These are phyloP conservation scores for Trypoxylon attenuatum DNA, from an alignment of 2,888 invertebrate genomes.

Conservation along the genomic window DNA sequence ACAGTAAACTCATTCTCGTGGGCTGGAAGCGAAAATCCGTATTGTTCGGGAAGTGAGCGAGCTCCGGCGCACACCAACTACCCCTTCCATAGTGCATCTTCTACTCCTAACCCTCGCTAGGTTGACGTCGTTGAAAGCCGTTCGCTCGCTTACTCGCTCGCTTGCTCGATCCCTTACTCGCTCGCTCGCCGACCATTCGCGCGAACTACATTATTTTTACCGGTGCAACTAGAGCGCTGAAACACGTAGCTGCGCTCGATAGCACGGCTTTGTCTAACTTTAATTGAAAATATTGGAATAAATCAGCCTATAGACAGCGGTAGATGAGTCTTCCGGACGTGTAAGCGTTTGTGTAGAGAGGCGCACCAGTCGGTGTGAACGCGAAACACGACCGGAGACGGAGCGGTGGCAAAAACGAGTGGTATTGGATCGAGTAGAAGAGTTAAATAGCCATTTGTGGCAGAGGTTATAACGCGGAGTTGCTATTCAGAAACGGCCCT, in stretches of 20 bases:
- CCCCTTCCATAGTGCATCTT: constrained; percentile 3
- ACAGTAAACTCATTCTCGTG: constrained; percentile 24
- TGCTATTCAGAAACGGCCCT: constrained; percentile 47
- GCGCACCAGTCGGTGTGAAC: constrained; percentile 24
- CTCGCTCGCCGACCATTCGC: constrained; percentile 56
- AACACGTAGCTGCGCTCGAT: constrained; percentile 65
- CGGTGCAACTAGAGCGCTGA: constrained; percentile 66
- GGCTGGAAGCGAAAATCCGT: constrained; percentile 33
- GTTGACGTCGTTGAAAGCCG: constrained; percentile 45
- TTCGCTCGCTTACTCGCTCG: too few species aligned
- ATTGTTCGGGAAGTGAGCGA: constrained; percentile 28
- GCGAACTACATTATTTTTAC: constrained; percentile 68
- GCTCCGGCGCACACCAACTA: too few species aligned
- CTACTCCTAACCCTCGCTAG: background rate
- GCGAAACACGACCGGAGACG: background rate
- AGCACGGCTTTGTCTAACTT: constrained; percentile 71
- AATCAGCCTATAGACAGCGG: constrained; percentile 69
- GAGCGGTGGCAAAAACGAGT: constrained; percentile 24
- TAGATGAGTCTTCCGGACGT: constrained; percentile 37
- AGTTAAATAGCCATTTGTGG: constrained; percentile 54
- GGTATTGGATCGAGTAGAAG: constrained; percentile 29
- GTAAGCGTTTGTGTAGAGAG: too few species aligned
- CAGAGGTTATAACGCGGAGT: constrained; percentile 39
- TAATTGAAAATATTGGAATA: constrained; percentile 75
- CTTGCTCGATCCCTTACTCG: too few species aligned